Percentiles rank a stretch among this genome's conserved stretches.
phyloP scores from a whole-genome alignment of 2,113 vertebrate genomes.

The Epinephelus cyanopodus region DNA sequence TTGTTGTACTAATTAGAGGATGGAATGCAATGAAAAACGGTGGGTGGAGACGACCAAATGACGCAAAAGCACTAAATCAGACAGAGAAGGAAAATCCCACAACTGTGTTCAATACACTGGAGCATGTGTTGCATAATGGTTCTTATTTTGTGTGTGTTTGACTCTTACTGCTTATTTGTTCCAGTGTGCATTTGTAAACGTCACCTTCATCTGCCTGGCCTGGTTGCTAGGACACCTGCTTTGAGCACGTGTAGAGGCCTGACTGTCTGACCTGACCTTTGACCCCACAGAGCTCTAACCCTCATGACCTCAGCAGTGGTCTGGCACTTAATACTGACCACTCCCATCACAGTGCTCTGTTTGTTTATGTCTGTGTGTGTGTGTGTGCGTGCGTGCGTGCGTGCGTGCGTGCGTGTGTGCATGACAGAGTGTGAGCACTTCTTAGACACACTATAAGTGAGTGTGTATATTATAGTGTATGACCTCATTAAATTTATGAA shows the following conservation, averaged over 20 bases:
- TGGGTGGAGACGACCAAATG: slow-evolving; percentile 36
- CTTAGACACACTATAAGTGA: no score
- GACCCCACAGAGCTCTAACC: slow-evolving; percentile 56
- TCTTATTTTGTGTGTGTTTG: slow-evolving; percentile 10
- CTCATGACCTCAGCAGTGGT: slow-evolving; percentile 60
- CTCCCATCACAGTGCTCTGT: slow-evolving; percentile 13
- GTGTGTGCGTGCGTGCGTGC: no score
- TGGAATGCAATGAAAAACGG: slow-evolving; percentile 24
- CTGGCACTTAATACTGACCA: slow-evolving; percentile 59
- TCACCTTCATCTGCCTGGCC: slow-evolving; percentile 18
- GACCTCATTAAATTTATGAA: neutral
- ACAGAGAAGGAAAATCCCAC: slow-evolving; percentile 34
- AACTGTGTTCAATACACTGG: slow-evolving; percentile 31
- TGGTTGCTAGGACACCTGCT: slow-evolving; percentile 79
- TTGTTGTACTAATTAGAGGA: slow-evolving; percentile 54
- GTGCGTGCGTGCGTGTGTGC: neutral
- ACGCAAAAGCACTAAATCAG: slow-evolving; percentile 47
- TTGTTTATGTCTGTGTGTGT: neutral
- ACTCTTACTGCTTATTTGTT: neutral
- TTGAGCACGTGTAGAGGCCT: slow-evolving; percentile 61
- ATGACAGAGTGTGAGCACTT: no score
- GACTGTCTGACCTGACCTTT: slow-evolving; percentile 64
- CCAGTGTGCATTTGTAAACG: neutral
- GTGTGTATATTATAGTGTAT: neutral
- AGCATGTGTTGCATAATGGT: slow-evolving; percentile 5